Percentiles rank a stretch among this genome's conserved stretches.
Conservation (phyloP, 1,140 invertebrate species). For the Drosophila varians region DNA sequence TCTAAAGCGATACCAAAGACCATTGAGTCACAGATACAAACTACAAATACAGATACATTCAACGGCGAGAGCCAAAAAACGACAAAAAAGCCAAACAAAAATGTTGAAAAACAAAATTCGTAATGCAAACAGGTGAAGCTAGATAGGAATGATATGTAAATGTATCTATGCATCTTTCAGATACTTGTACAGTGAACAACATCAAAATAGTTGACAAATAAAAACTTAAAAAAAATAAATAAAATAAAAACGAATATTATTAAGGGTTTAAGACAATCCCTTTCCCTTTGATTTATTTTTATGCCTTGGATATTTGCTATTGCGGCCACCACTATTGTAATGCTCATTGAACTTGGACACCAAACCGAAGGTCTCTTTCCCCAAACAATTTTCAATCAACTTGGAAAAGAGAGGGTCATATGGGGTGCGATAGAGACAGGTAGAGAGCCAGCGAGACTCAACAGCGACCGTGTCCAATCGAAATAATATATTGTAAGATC, state of each 20-base stretch:
- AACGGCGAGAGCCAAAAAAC: background rate
- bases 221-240: background rate
- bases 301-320: constrained; percentile 5
- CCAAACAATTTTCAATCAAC: constrained; percentile 14
- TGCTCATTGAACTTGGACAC: constrained; percentile 45
- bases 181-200: background rate
- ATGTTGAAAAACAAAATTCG: constrained; percentile 54
- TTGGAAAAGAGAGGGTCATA: constrained; percentile 19
- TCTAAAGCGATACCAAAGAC: constrained; percentile 48
- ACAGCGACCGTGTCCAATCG: constrained; percentile 50
- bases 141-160: constrained; percentile 15
- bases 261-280: background rate
- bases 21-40: constrained; percentile 45
- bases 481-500: constrained; percentile 55
- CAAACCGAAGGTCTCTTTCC: constrained; percentile 13
- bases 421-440: background rate
- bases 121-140: constrained; percentile 32
- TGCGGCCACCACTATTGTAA: constrained; percentile 3
- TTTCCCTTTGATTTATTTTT: background rate
- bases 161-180: background rate
- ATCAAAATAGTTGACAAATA: background rate
- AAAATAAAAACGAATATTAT: background rate
- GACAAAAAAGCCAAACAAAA: constrained; percentile 29
- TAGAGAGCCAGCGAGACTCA: background rate
- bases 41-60: constrained; percentile 15